These are phyloP conservation scores for Petrolisthes manimaculis DNA, from an alignment of 2,888 invertebrate species.

Conservation along the genomic window DNA sequence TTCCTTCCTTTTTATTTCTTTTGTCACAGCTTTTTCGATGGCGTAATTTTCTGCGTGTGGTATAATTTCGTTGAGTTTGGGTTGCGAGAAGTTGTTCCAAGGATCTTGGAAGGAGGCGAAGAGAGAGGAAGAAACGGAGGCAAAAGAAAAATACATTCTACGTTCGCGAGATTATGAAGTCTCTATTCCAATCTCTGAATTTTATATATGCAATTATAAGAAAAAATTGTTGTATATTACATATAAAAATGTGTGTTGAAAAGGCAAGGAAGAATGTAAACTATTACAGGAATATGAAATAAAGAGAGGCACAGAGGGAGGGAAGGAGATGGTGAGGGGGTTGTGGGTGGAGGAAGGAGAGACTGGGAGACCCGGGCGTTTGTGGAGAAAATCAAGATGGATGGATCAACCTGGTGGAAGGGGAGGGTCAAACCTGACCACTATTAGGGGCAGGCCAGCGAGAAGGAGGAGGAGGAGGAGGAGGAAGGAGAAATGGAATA, in stretches of 20 bases:
- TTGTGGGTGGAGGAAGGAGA: background rate
- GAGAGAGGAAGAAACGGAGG: constrained; percentile 19
- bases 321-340: background rate
- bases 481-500: background rate
- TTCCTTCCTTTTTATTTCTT: background rate
- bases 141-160: too few species aligned
- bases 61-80: constrained; percentile 52
- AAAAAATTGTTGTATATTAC: too few species aligned
- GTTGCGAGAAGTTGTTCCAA: constrained; percentile 32
- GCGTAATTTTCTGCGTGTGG: constrained; percentile 46
- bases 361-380: too few species aligned
- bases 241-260: too few species aligned
- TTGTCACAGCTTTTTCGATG: constrained; percentile 28
- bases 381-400: constrained; percentile 18
- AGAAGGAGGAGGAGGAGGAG: background rate
- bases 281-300: background rate
- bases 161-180: too few species aligned
- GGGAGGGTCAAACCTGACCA: too few species aligned
- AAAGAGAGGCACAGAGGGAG: constrained; percentile 13
- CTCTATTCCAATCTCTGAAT: too few species aligned
- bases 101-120: constrained; percentile 5
- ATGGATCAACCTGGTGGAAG: background rate
- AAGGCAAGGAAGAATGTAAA: background rate
- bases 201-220: too few species aligned
- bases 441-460: background rate